Evolutionary conservation across 2,113 vertebrate genomes (phyloP), one percentile per base, ranked within the genome.

Genomic region (Podilymbus podiceps): DNA sequence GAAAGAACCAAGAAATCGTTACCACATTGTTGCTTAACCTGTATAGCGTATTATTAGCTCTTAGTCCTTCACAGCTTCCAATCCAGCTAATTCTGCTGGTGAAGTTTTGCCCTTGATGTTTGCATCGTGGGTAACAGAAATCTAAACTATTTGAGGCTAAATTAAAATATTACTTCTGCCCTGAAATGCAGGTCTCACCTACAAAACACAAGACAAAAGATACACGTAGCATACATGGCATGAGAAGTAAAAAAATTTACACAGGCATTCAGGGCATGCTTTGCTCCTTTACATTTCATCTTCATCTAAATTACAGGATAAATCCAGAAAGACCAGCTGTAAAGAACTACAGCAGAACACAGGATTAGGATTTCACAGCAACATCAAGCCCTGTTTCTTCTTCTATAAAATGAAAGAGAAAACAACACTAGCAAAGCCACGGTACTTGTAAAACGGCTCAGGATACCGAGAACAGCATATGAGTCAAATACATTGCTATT

Each of bases 401-500:
- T 11, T 8, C 80, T 92, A 18, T 31, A 88, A 94, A 88, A 95
- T 88, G 87, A 88, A 92, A 92, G 88, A 73, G 44, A 2, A 27
- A 59, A 58, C 77, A 71, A 4, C 55, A 68, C 62, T 17, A 69
- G 52, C 27, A 7, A 91, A 82, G 80, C 75, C 25, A 9, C 3
- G 3, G 19, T 28, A 20, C 71, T 86, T 47, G 58, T 53, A 87
- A 90, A 80, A 96, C 89, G 88, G 72, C 90, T 90, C 64, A 60
- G 68, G 77, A 94, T 59, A 59, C 86, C 75, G 77, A 91, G 84
- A 90, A 59, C 68, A 86, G 76, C 21, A 24, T 33, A 49, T 7
- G 76, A 96, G 73, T 64, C 86, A 72, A 95, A 76, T 5, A 20
- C 46, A 24, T 14, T 25, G 78, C 90, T 93, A 96, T 96, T 94